A percentile compares a stretch with the other conserved stretches of the same genome.
These are phyloP conservation scores for Nixonia krombeini DNA, from an alignment of 1,140 invertebrate genomes.

Conservation along the genomic window DNA sequence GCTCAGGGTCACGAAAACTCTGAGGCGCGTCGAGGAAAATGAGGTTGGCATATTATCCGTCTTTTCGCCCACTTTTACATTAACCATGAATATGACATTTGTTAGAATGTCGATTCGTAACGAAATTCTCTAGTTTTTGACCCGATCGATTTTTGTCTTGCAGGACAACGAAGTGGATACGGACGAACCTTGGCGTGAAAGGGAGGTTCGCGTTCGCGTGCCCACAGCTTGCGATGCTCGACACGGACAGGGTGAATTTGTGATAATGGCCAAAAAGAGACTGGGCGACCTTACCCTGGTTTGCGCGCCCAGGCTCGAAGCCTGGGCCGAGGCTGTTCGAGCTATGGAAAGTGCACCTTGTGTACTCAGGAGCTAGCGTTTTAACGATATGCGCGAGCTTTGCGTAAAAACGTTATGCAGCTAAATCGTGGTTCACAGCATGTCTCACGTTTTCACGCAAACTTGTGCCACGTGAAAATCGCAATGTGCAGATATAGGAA, in stretches of 20 bases:
- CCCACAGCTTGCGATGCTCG: conserved; percentile 79
- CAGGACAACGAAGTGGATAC: conserved; percentile 62
- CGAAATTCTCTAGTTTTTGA: too few species aligned
- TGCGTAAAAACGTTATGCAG: too few species aligned
- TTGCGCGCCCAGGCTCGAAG: conserved; percentile 80
- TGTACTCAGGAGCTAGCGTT: conserved; percentile 71
- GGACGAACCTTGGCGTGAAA: conserved; percentile 51
- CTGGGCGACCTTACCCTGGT: conserved; percentile 79
- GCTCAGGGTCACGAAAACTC: conserved; percentile 78
- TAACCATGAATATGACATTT: background rate
- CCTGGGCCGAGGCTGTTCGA: conserved; percentile 77
- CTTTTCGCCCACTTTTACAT: background rate
- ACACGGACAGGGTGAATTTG: conserved; percentile 81
- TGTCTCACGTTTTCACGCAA: too few species aligned
- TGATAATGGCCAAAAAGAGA: conserved; percentile 82
- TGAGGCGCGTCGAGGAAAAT: conserved; percentile 72
- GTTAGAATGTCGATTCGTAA: too few species aligned
- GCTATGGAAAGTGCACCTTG: conserved; percentile 78
- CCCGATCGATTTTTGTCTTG: conserved; percentile 42
- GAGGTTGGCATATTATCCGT: conserved; percentile 53
- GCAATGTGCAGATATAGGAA: too few species aligned
- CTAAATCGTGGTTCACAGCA: too few species aligned
- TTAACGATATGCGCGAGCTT: too few species aligned
- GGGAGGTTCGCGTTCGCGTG: conserved; percentile 71
- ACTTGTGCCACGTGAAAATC: too few species aligned